Percentiles rank a stretch among this genome's conserved stretches.
Evolutionary conservation across 2,888 invertebrate species (phyloP).

Genomic region (Coelopa pilipes): DNA sequence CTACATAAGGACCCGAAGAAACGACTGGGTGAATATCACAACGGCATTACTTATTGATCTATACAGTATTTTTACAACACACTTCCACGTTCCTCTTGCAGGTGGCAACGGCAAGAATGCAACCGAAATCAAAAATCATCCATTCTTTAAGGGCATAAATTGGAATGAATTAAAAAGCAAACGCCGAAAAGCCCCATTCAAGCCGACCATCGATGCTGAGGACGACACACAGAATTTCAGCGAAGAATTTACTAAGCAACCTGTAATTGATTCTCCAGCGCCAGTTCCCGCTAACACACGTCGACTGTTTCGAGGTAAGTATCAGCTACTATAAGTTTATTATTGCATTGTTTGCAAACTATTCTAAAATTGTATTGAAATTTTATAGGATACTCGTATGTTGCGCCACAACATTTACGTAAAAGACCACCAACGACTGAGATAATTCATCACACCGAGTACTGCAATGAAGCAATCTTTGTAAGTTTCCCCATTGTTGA

Average conservation of each 20-base stretch:
- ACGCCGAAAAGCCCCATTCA: constrained; percentile 86
- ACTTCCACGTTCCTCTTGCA: constrained; percentile 11
- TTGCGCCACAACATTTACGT: constrained; percentile 76
- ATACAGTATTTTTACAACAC: background rate
- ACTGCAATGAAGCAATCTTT: constrained; percentile 53
- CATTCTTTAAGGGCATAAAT: constrained; percentile 84
- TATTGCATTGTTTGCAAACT: background rate
- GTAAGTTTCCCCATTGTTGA: constrained; percentile 49
- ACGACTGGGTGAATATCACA: constrained; percentile 70
- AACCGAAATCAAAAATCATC: constrained; percentile 87
- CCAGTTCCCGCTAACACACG: constrained; percentile 86
- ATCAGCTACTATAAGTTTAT: constrained; percentile 52
- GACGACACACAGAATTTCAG: constrained; percentile 96
- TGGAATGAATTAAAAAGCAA: constrained; percentile 86
- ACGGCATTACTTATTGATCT: background rate
- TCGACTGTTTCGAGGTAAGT: constrained; percentile 81
- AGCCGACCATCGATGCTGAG: constrained; percentile 86
- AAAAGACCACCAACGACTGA: constrained; percentile 39
- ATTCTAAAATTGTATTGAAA: background rate
- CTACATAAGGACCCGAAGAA: constrained; percentile 90
- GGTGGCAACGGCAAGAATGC: constrained; percentile 88
- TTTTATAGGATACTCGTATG: constrained; percentile 80
- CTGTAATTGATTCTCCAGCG: constrained; percentile 91
- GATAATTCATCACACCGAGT: constrained; percentile 51
- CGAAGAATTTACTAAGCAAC: constrained; percentile 94